Conservation (phyloP, 2,797 vertebrate species). For the Catharus ustulatus region DNA sequence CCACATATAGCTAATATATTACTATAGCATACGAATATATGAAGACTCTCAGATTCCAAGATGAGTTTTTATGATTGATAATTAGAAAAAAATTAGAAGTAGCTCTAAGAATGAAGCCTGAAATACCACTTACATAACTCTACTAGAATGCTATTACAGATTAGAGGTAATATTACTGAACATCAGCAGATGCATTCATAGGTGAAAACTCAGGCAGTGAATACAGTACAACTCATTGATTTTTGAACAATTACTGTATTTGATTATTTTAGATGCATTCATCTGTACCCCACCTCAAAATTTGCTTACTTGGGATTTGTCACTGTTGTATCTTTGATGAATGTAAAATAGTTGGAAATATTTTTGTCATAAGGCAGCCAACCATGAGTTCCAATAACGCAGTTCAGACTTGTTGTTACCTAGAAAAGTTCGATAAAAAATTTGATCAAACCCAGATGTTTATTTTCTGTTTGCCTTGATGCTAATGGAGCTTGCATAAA, state of each 20-base stretch:
- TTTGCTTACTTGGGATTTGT: constrained; percentile 90
- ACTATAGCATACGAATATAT: not conserved
- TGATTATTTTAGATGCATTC: not conserved
- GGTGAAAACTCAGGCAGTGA: not conserved
- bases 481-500: not conserved
- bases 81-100: not conserved
- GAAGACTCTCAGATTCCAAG: not conserved
- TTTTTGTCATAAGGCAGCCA: constrained; percentile 96
- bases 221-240: not conserved
- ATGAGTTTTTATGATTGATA: not conserved
- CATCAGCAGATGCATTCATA: not conserved
- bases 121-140: not conserved
- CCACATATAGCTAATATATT: not conserved
- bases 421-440: constrained; percentile 51
- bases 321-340: constrained; percentile 93
- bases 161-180: not conserved
- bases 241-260: not conserved
- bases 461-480: not conserved
- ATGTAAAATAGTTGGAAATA: constrained; percentile 98
- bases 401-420: constrained; percentile 90
- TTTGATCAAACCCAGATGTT: not conserved
- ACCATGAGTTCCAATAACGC: constrained; percentile 90
- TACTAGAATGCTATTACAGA: not conserved
- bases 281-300: not conserved
- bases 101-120: not conserved